These are phyloP conservation scores for Rhopilema esculentum DNA, from an alignment of 30 jellyfish, hydroid and myxozoan genomes.

Conservation along the genomic window DNA sequence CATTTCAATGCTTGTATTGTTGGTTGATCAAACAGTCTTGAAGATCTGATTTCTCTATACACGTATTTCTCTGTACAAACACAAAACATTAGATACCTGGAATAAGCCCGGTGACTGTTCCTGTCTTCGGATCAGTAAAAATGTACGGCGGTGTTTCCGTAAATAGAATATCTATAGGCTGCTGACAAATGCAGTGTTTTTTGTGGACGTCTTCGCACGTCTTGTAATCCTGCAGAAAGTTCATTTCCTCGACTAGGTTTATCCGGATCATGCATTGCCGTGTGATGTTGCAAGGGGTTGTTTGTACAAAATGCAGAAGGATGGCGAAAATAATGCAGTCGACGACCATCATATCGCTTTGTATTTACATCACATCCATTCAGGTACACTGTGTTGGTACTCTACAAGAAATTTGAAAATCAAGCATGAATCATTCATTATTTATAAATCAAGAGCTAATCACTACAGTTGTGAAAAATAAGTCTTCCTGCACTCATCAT, in stretches of 20 bases:
- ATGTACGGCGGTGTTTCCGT: constrained; percentile 47
- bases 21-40: no score
- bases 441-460: no score
- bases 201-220: constrained; percentile 29
- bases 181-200: constrained; percentile 18
- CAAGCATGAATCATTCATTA: no score
- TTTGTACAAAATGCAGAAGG: neutral
- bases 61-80: no score
- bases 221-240: neutral
- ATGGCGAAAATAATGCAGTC: neutral
- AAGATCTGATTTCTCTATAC: no score
- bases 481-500: no score
- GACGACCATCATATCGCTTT: neutral
- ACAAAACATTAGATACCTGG: constrained; percentile 6
- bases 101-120: constrained; percentile 8
- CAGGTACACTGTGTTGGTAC: no score
- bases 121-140: neutral
- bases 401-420: no score
- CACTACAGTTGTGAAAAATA: no score
- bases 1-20: no score
- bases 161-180: constrained; percentile 35
- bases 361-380: neutral
- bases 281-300: neutral
- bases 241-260: constrained; percentile 9
- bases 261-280: neutral